Conservation (phyloP, 2,797 vertebrate genomes). For the Sus cebifrons region DNA sequence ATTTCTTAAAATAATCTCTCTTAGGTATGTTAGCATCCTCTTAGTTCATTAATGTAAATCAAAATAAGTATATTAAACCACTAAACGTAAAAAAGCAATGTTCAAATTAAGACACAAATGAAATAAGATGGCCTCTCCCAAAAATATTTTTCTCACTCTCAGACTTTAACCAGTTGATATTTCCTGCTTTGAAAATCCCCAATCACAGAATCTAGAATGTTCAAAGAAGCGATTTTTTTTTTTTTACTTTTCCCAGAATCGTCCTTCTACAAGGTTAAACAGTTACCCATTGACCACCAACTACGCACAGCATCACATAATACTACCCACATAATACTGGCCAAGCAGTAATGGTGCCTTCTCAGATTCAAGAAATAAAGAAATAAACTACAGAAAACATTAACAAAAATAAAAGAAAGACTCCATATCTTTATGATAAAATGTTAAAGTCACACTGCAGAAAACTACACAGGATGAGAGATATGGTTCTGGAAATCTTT, state of each 20-base stretch:
- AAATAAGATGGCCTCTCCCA: background rate
- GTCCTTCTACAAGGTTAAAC: background rate
- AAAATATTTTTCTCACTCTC: background rate
- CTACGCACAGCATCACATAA: background rate
- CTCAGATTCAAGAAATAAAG: background rate
- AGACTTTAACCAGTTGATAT: background rate
- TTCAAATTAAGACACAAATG: constrained; percentile 43
- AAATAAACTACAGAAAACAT: background rate
- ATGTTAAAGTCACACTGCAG: background rate
- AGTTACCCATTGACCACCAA: background rate
- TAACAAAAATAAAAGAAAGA: background rate
- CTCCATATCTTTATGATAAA: background rate
- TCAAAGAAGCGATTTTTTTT: too few relatives aligned
- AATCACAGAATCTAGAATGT: background rate
- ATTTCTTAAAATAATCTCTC: constrained; percentile 24
- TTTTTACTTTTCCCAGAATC: background rate
- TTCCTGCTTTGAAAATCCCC: background rate
- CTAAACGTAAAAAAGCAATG: background rate
- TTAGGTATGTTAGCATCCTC: background rate
- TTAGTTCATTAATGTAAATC: background rate
- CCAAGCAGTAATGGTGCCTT: background rate
- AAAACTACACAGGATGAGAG: background rate
- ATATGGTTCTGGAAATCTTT: background rate
- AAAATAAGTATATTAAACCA: constrained; percentile 14
- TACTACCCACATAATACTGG: background rate